Base-by-base conservation (phyloP, 1,140 invertebrate genomes). In the Phthorimaea operculella region DNA sequence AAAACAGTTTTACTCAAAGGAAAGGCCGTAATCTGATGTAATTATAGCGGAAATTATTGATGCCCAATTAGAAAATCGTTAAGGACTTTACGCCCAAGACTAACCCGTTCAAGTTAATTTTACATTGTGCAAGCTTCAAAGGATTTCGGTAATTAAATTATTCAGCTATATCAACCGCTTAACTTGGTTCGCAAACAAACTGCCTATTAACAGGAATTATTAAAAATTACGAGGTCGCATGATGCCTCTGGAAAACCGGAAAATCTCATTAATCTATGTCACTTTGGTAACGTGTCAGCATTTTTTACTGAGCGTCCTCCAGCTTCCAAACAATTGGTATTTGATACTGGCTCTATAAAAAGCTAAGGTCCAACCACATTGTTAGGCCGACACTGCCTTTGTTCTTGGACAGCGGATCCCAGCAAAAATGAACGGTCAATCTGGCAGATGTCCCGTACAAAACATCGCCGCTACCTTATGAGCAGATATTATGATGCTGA, bases 361-460 rank as follows among this genome's bases (percentile, higher is more conserved):
- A 58, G n/a, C 51, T 49, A 44, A 52, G 52, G 52, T 18, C 47
- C 51, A 16, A 10, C 42, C 47, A 58, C 44, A 61, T 63, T 66
- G 53, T 62, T 58, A 28, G 21, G 54, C 54, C 4, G 44, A 57
- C 47, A 57, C 51, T 50, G 47, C 52, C 58, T 50, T 71, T 66
- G 63, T 64, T 64, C 56, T 55, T 47, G 57, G 52, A 57, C 56
- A 52, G 47, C 51, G 55, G 39, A 50, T 52, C 51, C 50, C 48
- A 34, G 55, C 57, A 65, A 68, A 68, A 65, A 70, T 63, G 52
- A 48, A 9, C 44, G 44, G 44, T 47, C 44, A 47, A 47, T 47
- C 44, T 16, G 44, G 36, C 36, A 39, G 36, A 39, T 9, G 10
- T n/a, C 10, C 36, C 36, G 10, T 39, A 39, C 36, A 39, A 12